Evolutionary conservation across 2,888 invertebrate species (phyloP).

Genomic region (Spisula solida): DNA sequence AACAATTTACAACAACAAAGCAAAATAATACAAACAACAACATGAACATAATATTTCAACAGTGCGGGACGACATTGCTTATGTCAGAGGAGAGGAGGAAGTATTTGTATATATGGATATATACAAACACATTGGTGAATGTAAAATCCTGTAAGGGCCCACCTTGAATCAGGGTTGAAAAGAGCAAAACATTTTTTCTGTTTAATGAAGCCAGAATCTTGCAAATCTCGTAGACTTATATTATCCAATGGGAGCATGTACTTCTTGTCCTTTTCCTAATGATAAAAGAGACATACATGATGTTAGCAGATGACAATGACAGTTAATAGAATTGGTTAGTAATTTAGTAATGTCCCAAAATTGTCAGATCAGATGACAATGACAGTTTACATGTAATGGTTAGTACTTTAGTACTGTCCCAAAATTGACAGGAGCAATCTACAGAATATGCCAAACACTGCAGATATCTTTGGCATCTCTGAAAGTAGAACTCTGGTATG

Average conservation of each 20-base stretch:
- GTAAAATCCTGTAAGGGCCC: conserved; percentile 39
- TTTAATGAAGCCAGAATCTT: conserved; percentile 96
- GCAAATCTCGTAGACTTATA: conserved; percentile 97
- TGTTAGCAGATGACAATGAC: background rate
- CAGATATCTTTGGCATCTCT: too few species aligned
- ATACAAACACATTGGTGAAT: conserved; percentile 11
- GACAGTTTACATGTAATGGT: too few species aligned
- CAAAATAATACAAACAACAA: background rate
- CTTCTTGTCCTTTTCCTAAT: conserved; percentile 98
- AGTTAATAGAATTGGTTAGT: background rate
- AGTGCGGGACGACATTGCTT: background rate
- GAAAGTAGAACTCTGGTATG: too few species aligned
- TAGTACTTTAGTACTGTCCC: too few species aligned
- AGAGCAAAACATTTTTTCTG: conserved; percentile 98
- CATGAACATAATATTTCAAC: background rate
- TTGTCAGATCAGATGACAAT: too few species aligned
- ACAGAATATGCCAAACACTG: too few species aligned
- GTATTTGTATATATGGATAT: background rate
- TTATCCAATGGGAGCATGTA: conserved; percentile 99
- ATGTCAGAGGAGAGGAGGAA: background rate
- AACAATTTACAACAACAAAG: background rate
- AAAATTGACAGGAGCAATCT: too few species aligned
- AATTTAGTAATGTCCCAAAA: background rate
- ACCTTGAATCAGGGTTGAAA: conserved; percentile 99
- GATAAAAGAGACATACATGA: conserved; percentile 5